Evolutionary conservation across 2,113 vertebrate genomes (phyloP).

Genomic region (Uropsilus gracilis): DNA sequence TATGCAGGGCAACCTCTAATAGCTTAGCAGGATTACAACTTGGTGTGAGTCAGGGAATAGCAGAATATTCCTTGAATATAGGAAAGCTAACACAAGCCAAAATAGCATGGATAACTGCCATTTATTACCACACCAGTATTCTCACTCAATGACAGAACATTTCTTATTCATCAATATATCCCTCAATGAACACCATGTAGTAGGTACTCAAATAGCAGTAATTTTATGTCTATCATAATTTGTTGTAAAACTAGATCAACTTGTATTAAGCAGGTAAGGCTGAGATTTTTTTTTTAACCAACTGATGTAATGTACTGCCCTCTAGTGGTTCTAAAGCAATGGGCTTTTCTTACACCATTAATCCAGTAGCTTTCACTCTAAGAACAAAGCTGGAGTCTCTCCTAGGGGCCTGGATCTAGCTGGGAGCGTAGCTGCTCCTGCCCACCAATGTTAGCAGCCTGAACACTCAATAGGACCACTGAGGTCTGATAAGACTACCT

Average conservation of each 20-base stretch:
- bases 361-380: neutral
- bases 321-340: conserved; percentile 37
- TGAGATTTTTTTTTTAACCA: neutral
- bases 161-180: neutral
- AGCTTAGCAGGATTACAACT: neutral
- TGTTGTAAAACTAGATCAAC: neutral
- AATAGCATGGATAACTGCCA: fast-evolving
- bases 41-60: neutral
- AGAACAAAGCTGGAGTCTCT: neutral
- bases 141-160: neutral
- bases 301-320: neutral
- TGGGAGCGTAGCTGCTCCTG: too few relatives aligned
- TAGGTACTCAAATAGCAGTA: neutral
- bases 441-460: too few relatives aligned
- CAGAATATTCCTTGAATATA: neutral
- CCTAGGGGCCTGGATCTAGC: too few relatives aligned
- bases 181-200: neutral
- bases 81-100: neutral
- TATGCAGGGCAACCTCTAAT: neutral
- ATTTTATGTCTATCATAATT: neutral
- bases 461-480: too few relatives aligned
- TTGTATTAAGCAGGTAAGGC: neutral
- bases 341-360: neutral
- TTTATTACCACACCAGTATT: neutral
- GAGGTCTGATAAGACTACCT: too few relatives aligned